These are phyloP conservation scores for Thryonomys swinderianus DNA, from an alignment of 2,113 vertebrate species.

Conservation along the genomic window DNA sequence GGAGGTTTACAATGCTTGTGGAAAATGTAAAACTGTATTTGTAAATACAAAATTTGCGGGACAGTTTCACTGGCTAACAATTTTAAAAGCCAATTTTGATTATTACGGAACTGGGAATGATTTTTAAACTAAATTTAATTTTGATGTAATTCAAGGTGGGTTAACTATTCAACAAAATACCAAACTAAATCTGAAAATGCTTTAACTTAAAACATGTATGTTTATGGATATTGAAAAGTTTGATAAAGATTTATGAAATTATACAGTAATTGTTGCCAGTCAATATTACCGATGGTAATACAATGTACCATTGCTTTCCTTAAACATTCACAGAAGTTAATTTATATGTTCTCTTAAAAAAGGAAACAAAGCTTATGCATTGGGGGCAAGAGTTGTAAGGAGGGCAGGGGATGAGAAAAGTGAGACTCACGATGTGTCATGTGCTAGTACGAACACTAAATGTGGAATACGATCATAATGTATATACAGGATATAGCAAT, in stretches of 20 bases:
- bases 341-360: constrained; percentile 37
- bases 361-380: no score
- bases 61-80: background rate
- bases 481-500: no score
- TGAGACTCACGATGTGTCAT: background rate
- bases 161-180: background rate
- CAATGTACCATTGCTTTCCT: no score
- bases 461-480: no score
- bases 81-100: constrained; percentile 17
- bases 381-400: no score
- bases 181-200: constrained; percentile 20
- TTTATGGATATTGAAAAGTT: background rate
- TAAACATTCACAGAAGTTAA: constrained; percentile 45
- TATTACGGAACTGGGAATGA: constrained; percentile 15
- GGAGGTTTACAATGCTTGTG: background rate
- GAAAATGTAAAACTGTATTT: background rate
- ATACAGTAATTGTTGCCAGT: constrained; percentile 5
- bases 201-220: background rate
- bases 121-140: constrained; percentile 17
- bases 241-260: constrained; percentile 25
- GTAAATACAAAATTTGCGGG: constrained; percentile 13
- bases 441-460: no score
- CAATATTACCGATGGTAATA: background rate
- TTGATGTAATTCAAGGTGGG: background rate
- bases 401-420: no score